These are phyloP conservation scores for Ellobium chinense DNA, from an alignment of 2,888 invertebrate species.

Conservation along the genomic window DNA sequence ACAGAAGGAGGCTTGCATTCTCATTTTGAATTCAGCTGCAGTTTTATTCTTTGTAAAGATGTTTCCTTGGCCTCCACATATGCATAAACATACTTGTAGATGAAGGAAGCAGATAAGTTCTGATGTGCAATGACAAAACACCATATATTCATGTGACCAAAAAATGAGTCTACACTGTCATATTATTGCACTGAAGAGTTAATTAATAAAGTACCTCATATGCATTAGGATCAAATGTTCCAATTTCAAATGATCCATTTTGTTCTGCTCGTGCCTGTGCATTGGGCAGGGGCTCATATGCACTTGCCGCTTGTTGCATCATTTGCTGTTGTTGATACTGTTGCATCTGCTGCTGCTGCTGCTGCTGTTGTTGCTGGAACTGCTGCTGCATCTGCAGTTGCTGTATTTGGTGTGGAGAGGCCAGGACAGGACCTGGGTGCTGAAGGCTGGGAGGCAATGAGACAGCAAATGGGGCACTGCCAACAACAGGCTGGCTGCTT, in stretches of 20 bases:
- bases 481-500: not conserved
- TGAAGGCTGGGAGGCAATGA: conserved; percentile 49
- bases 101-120: too few species aligned
- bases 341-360: conserved; percentile 20
- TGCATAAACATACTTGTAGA: too few species aligned
- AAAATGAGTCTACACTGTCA: too few species aligned
- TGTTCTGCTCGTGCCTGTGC: not conserved
- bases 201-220: conserved; percentile 30
- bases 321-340: not conserved
- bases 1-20: too few species aligned
- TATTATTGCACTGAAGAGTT: too few species aligned
- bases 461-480: conserved; percentile 36
- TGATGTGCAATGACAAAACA: too few species aligned
- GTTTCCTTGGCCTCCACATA: too few species aligned
- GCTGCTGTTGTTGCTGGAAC: not conserved
- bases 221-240: conserved; percentile 47
- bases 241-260: conserved; percentile 45
- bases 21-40: too few species aligned
- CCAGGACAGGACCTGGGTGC: conserved; percentile 34
- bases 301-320: not conserved
- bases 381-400: not conserved
- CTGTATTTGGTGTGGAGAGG: conserved; percentile 20
- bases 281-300: not conserved
- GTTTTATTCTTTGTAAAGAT: too few species aligned
- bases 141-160: too few species aligned